phyloP scores from a whole-genome alignment of 2,113 vertebrate species.

The Ptilorrhoa leucosticta region DNA sequence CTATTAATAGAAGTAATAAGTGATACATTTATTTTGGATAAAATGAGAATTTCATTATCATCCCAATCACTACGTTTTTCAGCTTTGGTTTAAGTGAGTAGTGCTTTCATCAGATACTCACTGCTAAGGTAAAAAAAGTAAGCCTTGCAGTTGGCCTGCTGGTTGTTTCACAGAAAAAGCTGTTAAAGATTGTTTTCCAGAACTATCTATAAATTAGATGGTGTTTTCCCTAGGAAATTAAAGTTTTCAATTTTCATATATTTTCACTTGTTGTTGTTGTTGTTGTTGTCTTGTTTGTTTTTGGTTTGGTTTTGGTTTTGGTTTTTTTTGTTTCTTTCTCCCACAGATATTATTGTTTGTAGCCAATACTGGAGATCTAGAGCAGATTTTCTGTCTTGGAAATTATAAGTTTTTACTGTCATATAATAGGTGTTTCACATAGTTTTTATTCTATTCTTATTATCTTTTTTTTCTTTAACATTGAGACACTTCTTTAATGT shows the following conservation, averaged over 20 bases:
- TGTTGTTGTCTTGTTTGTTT: too few relatives aligned
- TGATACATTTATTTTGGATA: neutral
- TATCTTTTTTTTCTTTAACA: neutral
- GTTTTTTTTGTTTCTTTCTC: neutral
- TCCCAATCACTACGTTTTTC: neutral
- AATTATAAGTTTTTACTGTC: neutral
- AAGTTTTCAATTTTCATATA: neutral
- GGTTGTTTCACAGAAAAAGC: neutral
- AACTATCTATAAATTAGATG: neutral
- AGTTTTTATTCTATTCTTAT: neutral
- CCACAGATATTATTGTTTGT: neutral
- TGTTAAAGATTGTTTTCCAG: neutral
- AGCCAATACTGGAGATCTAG: neutral
- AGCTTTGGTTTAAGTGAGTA: neutral
- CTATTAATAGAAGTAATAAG: neutral
- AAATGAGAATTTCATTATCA: neutral
- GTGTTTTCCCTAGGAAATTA: neutral
- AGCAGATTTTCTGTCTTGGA: neutral
- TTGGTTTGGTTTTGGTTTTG: too few relatives aligned
- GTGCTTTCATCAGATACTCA: neutral
- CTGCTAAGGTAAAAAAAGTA: neutral
- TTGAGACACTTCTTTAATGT: neutral
- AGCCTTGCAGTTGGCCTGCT: neutral
- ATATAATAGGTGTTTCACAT: neutral
- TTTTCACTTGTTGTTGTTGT: neutral